Evolutionary conservation across 2,888 invertebrate genomes (phyloP).

Genomic region (Dione juno): DNA sequence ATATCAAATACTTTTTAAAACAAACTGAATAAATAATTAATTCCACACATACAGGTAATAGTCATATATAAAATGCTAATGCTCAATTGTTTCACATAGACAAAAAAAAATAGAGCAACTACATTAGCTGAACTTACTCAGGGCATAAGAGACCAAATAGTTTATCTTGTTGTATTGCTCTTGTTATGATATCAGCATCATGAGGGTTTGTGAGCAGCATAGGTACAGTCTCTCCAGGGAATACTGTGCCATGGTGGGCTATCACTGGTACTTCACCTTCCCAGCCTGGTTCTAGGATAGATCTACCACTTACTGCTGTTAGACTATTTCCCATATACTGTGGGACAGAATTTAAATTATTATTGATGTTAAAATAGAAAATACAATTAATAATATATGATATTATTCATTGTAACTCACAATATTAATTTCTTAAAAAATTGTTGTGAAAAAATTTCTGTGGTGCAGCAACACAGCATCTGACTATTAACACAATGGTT

Average conservation of each 20-base stretch:
- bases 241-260: slow-evolving; percentile 69
- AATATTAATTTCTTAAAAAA: too few relatives aligned
- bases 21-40: too few relatives aligned
- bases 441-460: too few relatives aligned
- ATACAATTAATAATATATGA: background rate
- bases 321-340: slow-evolving; percentile 73
- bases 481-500: too few relatives aligned
- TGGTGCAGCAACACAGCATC: too few relatives aligned
- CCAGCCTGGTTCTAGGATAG: slow-evolving; percentile 74
- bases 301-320: slow-evolving; percentile 61
- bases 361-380: background rate
- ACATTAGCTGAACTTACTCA: slow-evolving; percentile 56
- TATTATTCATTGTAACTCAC: background rate
- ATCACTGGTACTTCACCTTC: slow-evolving; percentile 63
- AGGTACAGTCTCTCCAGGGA: slow-evolving; percentile 79
- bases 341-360: slow-evolving; percentile 5
- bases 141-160: slow-evolving; percentile 74
- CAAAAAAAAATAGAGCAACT: too few relatives aligned
- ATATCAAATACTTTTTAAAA: too few relatives aligned
- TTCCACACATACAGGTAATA: too few relatives aligned
- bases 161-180: slow-evolving; percentile 58
- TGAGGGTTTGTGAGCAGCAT: slow-evolving; percentile 63
- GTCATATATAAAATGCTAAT: too few relatives aligned
- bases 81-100: too few relatives aligned
- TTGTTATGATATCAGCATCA: slow-evolving; percentile 55